A percentile compares a stretch with the other conserved stretches of the same genome.
phyloP scores from a whole-genome alignment of 2,888 invertebrate genomes.

The Teleogryllus oceanicus region DNA sequence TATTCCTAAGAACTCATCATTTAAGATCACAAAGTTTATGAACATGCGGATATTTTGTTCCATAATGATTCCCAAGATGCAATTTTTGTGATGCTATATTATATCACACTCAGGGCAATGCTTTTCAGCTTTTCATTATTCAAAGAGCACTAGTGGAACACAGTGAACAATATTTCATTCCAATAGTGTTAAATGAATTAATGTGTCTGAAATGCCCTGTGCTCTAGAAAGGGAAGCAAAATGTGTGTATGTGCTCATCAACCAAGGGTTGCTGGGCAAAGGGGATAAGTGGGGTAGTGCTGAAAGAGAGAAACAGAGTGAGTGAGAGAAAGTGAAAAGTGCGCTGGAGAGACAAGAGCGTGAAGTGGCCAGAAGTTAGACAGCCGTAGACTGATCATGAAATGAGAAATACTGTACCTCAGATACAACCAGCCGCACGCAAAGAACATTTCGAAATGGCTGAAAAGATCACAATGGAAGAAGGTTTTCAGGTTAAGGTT shows the following conservation, averaged over 20 bases:
- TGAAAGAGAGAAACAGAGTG: constrained; percentile 18
- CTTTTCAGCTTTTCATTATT: constrained; percentile 1
- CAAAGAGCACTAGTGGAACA: constrained; percentile 1
- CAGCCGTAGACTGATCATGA: constrained; percentile 36
- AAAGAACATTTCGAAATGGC: constrained; percentile 79
- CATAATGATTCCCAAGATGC: constrained; percentile 1
- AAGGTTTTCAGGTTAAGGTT: constrained; percentile 37
- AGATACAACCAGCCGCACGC: constrained; percentile 82
- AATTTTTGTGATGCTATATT: not conserved
- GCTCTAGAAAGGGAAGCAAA: not conserved
- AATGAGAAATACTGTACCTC: constrained; percentile 61
- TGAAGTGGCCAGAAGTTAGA: constrained; percentile 18
- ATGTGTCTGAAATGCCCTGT: not conserved
- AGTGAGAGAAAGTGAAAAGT: constrained; percentile 18
- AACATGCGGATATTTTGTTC: not conserved
- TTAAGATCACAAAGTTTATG: not conserved
- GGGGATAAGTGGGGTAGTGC: constrained; percentile 11
- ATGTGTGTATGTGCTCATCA: constrained; percentile 6
- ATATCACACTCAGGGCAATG: constrained; percentile 11
- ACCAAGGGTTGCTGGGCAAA: constrained; percentile 1
- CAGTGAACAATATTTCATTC: not conserved
- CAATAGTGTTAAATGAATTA: not conserved
- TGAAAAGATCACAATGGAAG: constrained; percentile 53
- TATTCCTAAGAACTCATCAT: not conserved
- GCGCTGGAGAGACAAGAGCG: constrained; percentile 18